Evolutionary conservation across 1,140 invertebrate genomes (phyloP).

Genomic region (Metaphire vulgaris): DNA sequence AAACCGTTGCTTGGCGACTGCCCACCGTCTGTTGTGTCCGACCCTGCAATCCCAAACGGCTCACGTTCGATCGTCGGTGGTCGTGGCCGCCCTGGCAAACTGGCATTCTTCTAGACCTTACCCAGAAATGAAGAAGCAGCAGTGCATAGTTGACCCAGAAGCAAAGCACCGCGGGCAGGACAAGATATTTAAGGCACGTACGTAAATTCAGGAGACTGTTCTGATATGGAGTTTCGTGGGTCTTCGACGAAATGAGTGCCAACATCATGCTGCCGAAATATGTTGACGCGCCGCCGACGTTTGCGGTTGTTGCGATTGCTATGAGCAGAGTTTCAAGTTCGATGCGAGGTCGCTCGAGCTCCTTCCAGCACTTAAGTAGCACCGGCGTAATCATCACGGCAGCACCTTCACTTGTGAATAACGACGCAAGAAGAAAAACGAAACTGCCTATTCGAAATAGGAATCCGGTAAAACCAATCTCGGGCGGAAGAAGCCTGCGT

Average conservation of each 20-base stretch:
- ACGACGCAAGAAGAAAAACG: not conserved
- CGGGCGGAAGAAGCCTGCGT: not conserved
- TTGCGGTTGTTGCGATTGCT: slow-evolving; percentile 6
- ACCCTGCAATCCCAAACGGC: not conserved
- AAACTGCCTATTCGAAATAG: not conserved
- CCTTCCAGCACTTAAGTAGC: slow-evolving; percentile 15
- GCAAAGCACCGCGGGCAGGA: slow-evolving; percentile 8
- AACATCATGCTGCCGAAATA: slow-evolving; percentile 1
- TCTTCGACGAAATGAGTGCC: slow-evolving; percentile 3
- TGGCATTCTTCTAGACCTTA: not conserved
- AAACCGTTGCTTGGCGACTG: not conserved
- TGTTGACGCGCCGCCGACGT: not conserved
- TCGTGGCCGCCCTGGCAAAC: not conserved
- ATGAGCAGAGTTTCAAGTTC: slow-evolving; percentile 9
- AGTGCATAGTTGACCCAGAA: slow-evolving; percentile 11
- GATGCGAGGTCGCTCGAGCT: slow-evolving; percentile 2
- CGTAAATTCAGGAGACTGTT: not conserved
- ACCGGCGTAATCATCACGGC: not conserved
- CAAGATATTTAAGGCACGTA: slow-evolving; percentile 6
- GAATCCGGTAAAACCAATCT: not conserved
- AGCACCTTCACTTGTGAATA: slow-evolving; percentile 11
- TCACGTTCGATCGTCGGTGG: not conserved
- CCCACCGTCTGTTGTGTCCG: not conserved
- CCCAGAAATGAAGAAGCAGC: not conserved
- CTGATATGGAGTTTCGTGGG: not conserved